A percentile compares a stretch with the other conserved stretches of the same genome.
Conservation (phyloP, 2,113 vertebrate genomes). For the Polyodon spathula region DNA sequence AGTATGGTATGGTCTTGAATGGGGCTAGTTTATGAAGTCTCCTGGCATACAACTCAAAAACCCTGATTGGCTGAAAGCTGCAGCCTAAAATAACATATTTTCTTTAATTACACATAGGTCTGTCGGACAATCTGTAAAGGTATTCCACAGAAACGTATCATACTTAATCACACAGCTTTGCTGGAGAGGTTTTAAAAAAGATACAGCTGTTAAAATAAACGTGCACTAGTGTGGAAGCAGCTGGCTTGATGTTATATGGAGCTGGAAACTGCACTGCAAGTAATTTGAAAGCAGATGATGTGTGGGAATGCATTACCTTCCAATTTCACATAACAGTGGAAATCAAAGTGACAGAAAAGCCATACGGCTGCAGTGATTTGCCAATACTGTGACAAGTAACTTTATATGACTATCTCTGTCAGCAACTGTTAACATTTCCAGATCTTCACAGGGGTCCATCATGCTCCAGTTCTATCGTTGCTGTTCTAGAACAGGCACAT, state of each 20-base stretch:
- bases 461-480: neutral
- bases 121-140: too few species aligned
- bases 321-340: constrained; percentile 3
- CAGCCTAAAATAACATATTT: too few species aligned
- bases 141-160: too few species aligned
- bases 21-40: too few species aligned
- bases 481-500: neutral
- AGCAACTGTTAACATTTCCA: constrained; percentile 4
- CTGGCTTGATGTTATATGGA: constrained; percentile 6
- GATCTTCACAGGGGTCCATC: neutral
- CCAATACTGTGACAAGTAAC: constrained; percentile 2
- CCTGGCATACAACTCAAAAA: too few species aligned
- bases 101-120: too few species aligned
- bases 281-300: constrained; percentile 4
- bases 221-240: neutral
- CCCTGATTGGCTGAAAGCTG: too few species aligned
- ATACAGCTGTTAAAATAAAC: neutral
- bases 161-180: too few species aligned
- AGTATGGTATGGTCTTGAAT: too few species aligned
- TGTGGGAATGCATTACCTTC: constrained; percentile 6
- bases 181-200: neutral
- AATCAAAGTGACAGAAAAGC: constrained; percentile 13
- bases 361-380: neutral
- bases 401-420: constrained; percentile 7
- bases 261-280: neutral